Evolutionary conservation across 64 coral and sea anemone genomes (phyloP), one percentile per base, ranked within the genome.

Genomic region (Stichodactyla mertensii): DNA sequence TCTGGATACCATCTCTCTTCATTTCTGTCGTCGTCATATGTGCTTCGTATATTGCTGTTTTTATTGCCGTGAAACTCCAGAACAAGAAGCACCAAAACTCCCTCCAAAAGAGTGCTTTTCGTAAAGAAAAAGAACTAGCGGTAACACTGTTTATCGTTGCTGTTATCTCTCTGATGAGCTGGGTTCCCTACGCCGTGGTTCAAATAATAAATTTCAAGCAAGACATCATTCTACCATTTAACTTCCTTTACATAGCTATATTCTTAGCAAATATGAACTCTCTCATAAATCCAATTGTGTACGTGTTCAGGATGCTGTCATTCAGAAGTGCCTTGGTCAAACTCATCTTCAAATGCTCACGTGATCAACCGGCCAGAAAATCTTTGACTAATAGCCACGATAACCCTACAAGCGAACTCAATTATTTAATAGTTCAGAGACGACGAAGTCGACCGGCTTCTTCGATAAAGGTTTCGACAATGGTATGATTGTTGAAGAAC

Each of bases 111-210:
- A 61, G 27, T 36, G 2, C 83, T n/a, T 61, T 61, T 6, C 55
- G 13, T 6, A 23, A 52, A 59, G 83, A 85, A 64, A 85, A 85
- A 62, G 83, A 85, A 61, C 83, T 85, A 12, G 83, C 83, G 19
- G 56, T 85, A 16, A 85, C 83, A 2, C 16, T 85, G 55, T 58
- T 85, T 52, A 85, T 85, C 24, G 83, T 85, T 5, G 60, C 57
- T 16, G 83, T 23, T 9, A 61, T 64, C 56, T 85, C 83, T 4
- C 26, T 85, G 9, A 7, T 23, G 8, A 58, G 55, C 27, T 58
- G 55, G 83, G 60, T 64, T 56, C 83, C 83, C 28, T 85, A 58
- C 55, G 5, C 60, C 2, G 83, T 64, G 20, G 60, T 85, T 20
- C 7, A 85, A 64, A 19, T 85, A 28, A 85, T 85, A 13, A 85